Conservation (phyloP, 2,888 invertebrate species). For the Ophioninae sp. region DNA sequence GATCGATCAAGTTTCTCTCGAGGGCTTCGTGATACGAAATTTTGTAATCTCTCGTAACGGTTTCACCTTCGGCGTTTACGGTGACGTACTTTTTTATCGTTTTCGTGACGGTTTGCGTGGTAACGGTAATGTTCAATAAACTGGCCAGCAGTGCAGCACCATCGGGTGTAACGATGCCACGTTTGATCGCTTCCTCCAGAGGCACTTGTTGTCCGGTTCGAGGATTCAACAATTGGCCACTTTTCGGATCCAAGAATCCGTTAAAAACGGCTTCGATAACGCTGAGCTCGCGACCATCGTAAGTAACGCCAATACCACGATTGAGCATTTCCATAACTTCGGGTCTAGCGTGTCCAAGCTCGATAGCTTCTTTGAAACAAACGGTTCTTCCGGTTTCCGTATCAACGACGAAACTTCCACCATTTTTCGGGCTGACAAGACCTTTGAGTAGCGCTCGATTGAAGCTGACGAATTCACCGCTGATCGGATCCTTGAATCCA, state of each 20-base stretch:
- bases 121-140: conserved; percentile 92
- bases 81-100: conserved; percentile 92
- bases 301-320: conserved; percentile 90
- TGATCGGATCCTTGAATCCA: conserved; percentile 92
- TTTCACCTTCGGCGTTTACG: conserved; percentile 85
- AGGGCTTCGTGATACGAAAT: conserved; percentile 91
- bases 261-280: conserved; percentile 94
- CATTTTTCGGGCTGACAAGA: conserved; percentile 88
- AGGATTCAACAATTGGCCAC: conserved; percentile 92
- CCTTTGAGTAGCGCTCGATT: conserved; percentile 91
- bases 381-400: conserved; percentile 89
- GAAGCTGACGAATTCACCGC: conserved; percentile 91
- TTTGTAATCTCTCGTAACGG: conserved; percentile 81
- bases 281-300: conserved; percentile 88
- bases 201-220: conserved; percentile 88
- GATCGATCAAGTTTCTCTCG: conserved; percentile 90
- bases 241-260: conserved; percentile 93
- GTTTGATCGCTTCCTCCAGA: conserved; percentile 92
- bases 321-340: conserved; percentile 93
- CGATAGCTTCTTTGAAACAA: conserved; percentile 90
- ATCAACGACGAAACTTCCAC: conserved; percentile 88
- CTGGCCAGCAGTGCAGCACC: conserved; percentile 93
- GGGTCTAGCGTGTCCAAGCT: conserved; percentile 89
- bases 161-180: conserved; percentile 91
- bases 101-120: conserved; percentile 93